Conservation (phyloP, 2,797 vertebrate species). For the Chelon auratus region DNA sequence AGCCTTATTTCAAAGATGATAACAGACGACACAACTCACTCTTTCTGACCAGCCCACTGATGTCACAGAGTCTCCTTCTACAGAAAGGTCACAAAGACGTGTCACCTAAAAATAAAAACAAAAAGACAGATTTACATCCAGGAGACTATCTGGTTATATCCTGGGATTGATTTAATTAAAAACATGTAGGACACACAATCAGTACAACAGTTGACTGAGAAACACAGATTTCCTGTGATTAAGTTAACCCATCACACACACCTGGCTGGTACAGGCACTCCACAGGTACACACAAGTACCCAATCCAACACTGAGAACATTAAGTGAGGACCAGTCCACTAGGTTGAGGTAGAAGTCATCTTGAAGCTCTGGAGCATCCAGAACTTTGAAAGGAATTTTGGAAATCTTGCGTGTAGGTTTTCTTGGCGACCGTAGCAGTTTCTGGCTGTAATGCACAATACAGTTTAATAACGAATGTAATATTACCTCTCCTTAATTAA, state of each 20-base stretch:
- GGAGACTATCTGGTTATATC: background rate
- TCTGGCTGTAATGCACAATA: conserved; percentile 86
- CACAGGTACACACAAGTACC: conserved; percentile 98
- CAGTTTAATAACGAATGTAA: background rate
- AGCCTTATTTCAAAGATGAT: background rate
- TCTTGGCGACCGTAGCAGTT: conserved; percentile 94
- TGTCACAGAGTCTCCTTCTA: conserved; percentile 98
- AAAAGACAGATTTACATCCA: background rate
- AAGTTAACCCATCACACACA: conserved; percentile 55
- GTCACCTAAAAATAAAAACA: conserved; percentile 87
- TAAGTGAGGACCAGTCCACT: conserved; percentile 99
- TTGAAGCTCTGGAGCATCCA: conserved; percentile 97
- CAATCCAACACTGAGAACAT: conserved; percentile 96
- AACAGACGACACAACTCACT: conserved; percentile 80
- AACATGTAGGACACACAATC: background rate
- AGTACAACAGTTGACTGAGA: background rate
- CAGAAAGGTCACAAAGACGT: conserved; percentile 95
- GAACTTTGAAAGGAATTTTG: conserved; percentile 98
- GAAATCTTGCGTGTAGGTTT: conserved; percentile 99
- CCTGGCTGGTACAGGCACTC: conserved; percentile 99
- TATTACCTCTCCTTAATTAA: no score
- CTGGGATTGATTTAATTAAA: background rate
- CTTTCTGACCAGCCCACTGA: conserved; percentile 99
- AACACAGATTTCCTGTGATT: background rate
- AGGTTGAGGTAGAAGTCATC: conserved; percentile 99